phyloP scores from a whole-genome alignment of 1,140 invertebrate genomes.

The Hyphantria cunea region DNA sequence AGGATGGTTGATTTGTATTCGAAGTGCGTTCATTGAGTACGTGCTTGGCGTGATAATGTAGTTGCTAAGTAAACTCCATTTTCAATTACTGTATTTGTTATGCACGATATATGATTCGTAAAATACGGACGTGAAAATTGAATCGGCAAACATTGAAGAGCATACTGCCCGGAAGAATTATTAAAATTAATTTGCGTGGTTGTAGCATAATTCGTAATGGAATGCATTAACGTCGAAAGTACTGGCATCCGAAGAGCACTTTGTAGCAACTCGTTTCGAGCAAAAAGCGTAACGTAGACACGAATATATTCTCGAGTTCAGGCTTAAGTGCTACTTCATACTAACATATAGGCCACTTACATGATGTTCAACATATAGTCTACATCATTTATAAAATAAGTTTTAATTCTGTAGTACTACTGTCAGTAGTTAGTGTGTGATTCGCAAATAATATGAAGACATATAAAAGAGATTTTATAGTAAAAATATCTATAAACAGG shows the following conservation, averaged over 20 bases:
- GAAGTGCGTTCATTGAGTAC: conserved; percentile 50
- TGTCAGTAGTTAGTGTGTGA: too few species aligned
- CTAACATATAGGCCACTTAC: conserved; percentile 30
- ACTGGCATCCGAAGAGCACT: conserved; percentile 37
- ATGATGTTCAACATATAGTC: not conserved
- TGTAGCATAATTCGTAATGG: conserved; percentile 48
- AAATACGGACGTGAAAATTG: conserved; percentile 36
- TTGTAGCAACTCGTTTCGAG: conserved; percentile 35
- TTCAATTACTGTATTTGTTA: conserved; percentile 58
- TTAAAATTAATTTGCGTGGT: conserved; percentile 49
- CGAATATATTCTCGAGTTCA: conserved; percentile 29
- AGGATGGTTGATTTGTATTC: conserved; percentile 61
- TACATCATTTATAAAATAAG: too few species aligned
- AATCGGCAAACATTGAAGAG: conserved; percentile 25
- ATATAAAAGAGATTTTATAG: too few species aligned
- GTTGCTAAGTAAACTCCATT: conserved; percentile 59
- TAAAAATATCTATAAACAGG: too few species aligned
- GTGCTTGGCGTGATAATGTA: conserved; percentile 54
- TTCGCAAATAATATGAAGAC: too few species aligned
- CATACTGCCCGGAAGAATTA: conserved; percentile 32
- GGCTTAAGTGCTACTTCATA: conserved; percentile 31
- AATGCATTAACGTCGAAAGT: conserved; percentile 53
- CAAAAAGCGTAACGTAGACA: conserved; percentile 40
- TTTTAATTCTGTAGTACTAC: too few species aligned
- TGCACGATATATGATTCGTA: conserved; percentile 38